Base-by-base conservation (phyloP, 2,888 invertebrate genomes). In the Metalampra italica region DNA sequence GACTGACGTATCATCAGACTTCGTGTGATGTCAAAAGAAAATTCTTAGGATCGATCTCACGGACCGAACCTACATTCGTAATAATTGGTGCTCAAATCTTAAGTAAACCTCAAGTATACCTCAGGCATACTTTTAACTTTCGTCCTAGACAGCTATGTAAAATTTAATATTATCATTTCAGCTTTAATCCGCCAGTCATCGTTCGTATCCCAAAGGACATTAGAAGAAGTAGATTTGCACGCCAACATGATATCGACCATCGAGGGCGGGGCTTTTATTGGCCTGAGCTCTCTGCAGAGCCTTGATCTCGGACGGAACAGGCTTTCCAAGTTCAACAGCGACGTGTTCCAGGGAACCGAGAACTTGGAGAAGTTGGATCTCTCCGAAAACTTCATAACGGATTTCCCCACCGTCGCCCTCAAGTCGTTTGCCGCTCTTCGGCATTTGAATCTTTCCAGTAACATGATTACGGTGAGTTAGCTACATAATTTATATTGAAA, bases 341-440 rank as follows among this genome's bases (percentile, higher is more conserved):
- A 96, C 70, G 94, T 95, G 46, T 96, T 97, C 66, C 92, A 93
- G 89, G 93, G 95, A 47, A 92, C 95, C 4, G 92, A 92, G 50
- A 93, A 93, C 62, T 86, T 98, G 53, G 92, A 94, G 63, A 93
- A 93, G 61, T 84, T 98, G 57, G 96, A 97, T 75, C 86, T 98
- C 29, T 95, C 96, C 0, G 93, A 95, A 68, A 98, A 98, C 87
- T 96, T 96, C 73, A 93, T 97, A 48, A 90, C 91, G 1, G 94
- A 95, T 71, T 95, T 96, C 69, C 97, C 97, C 3, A 92, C 92
- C 0, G 93, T 94, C 9, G 94, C 96, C 0, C 75, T 97, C 41
- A 93, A 94, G 68, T 90, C 93, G 29, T 92, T 97, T 60, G 81
- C 84, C 15, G 92, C 92, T 48, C 80, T 97, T 15, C 93, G 92